Base-by-base conservation (phyloP, 2,888 invertebrate genomes). In the Caenorhabditis afra region DNA sequence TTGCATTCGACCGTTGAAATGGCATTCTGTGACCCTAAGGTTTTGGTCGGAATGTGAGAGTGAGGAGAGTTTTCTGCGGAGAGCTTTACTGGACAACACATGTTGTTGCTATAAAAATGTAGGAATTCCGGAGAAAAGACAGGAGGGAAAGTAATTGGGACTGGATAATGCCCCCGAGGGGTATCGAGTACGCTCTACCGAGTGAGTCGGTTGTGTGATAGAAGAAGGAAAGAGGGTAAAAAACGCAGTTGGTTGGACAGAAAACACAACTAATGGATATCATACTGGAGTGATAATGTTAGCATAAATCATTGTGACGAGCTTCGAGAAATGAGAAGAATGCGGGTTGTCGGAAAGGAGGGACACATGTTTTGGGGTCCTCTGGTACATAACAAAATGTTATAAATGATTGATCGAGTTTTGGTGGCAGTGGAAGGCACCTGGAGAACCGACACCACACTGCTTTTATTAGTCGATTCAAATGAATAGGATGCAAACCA, bases 401-500 rank as follows among this genome's bases (percentile, higher is more conserved):
- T 59, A 45, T 52, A 68, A 59, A 68, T 68, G 59, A 68, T 61
- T 59, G 68, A 68, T 68, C 8, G 67, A 47, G 22, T 4, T 16
- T n/a, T n/a, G n/a, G n/a, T n/a, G n/a, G n/a, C n/a, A 22, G 18
- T 50, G 22, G 18, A 16, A 39, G 55, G 20, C 47, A 55, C 22
- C 41, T 47, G 22, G 35, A 45, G 11, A 35, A n/a, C n/a, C n/a
- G n/a, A n/a, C n/a, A n/a, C n/a, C n/a, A n/a, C n/a, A n/a, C n/a
- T n/a, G 64, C 29, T 58, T 64, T 73, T 73, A 73, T 64, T 73
- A 62, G 62, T 39, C 66, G 35, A 52, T 67, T 47, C 16, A 44
- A 58, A 44, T 64, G 58, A 64, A 73, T 44, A 44, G 64, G 64
- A 73, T 73, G 73, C 64, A 50, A 64, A 57, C 73, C 73, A 73